Percentiles rank a stretch among this genome's conserved stretches.
These are phyloP conservation scores for Eidolon dupreanum DNA, from an alignment of 2,797 vertebrate species.

Conservation along the genomic window DNA sequence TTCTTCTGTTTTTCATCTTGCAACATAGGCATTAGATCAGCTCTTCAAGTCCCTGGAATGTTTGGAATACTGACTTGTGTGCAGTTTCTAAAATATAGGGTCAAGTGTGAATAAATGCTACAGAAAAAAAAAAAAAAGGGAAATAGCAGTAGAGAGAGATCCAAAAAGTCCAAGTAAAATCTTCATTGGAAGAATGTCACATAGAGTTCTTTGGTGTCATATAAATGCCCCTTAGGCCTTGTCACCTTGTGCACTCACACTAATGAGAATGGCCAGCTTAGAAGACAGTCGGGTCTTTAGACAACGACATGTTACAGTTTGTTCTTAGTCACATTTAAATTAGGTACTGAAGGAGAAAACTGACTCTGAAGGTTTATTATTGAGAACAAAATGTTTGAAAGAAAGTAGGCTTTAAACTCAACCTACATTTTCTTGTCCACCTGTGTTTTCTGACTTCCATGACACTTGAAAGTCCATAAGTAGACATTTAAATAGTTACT, in stretches of 20 bases:
- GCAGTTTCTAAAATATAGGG: conserved; percentile 80
- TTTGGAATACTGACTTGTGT: conserved; percentile 74
- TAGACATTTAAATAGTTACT: not conserved
- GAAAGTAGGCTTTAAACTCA: conserved; percentile 56
- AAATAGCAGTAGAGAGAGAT: conserved; percentile 50
- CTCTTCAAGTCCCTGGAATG: conserved; percentile 83
- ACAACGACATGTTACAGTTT: not conserved
- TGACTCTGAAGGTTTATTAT: not conserved
- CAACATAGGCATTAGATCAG: conserved; percentile 80
- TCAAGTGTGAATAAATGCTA: conserved; percentile 80
- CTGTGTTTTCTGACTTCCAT: conserved; percentile 13
- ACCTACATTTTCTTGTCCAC: not conserved
- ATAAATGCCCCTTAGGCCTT: conserved; percentile 54
- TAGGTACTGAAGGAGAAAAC: conserved; percentile 32
- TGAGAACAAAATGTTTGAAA: conserved; percentile 44
- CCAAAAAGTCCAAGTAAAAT: conserved; percentile 52
- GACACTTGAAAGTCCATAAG: not conserved
- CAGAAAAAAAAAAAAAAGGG: conserved; percentile 21
- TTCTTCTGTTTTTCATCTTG: conserved; percentile 82
- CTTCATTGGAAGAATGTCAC: conserved; percentile 37
- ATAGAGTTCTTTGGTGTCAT: conserved; percentile 57
- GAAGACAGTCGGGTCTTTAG: conserved; percentile 54
- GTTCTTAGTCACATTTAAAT: not conserved
- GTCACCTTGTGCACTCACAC: conserved; percentile 26
- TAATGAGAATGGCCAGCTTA: conserved; percentile 65